Evolutionary conservation across 2,888 invertebrate genomes (phyloP), one percentile per base, ranked within the genome.

Genomic region (Lapara coniferarum): DNA sequence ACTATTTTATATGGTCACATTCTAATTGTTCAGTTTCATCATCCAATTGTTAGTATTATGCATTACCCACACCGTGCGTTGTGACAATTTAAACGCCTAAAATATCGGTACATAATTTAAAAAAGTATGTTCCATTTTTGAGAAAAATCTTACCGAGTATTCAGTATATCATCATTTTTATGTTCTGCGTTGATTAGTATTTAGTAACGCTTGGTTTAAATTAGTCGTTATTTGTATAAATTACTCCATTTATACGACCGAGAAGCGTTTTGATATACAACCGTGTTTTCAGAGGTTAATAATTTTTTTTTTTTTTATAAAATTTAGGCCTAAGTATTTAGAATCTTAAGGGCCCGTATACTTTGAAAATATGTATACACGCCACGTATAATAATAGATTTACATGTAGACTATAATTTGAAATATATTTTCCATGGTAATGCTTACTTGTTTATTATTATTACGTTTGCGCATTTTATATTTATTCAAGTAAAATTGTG

Each of bases 391-490:
- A 12, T 56, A 12, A 46, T 46, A 16, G 10, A 59, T 16, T 59
- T n/a, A 37, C 16, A 59, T 12, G 46, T 59, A 44, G 44, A 46
- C 44, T 59, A 56, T 56, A 56, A 56, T 56, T 56, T 51, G 12
- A 25, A 56, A 10, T 13, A 56, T 30, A 25, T 56, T 25, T 56
- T n/a, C n/a, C n/a, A 56, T 5, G 56, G 56, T 56, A 56, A 25
- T 25, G 56, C 56, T 56, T 56, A 56, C 12, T 8, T 37, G 37
- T 37, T 37, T 37, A 37, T 13, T 58, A 37, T 13, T 58, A 44
- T 37, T 59, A 59, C 44, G 46, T 59, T 59, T 59, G 46, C 59
- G 59, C 46, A 59, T 16, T 46, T 59, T 59, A 44, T 16, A 59
- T n/a, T n/a, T 44, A 46, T 16, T 46, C 10, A 2, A n/a, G 59